Evolutionary conservation across 2,888 invertebrate genomes (phyloP).

Genomic region (Argyra leucocephala): DNA sequence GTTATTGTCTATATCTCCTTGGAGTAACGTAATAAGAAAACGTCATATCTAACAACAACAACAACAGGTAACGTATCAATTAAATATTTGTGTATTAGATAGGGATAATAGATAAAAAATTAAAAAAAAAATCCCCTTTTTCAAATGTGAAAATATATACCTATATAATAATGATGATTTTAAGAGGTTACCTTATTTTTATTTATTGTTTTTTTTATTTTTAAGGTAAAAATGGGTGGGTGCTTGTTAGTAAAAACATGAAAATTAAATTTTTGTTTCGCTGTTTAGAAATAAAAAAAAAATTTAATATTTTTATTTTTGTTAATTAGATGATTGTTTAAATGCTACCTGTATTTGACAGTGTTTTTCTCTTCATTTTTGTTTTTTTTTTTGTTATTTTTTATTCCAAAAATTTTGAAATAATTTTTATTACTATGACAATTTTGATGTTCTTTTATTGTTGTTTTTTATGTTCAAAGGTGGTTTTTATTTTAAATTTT

Average conservation of each 20-base stretch:
- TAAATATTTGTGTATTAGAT: not conserved
- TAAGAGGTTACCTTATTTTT: too few relatives aligned
- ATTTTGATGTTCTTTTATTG: not conserved
- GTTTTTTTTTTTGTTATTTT: not conserved
- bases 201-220: too few relatives aligned
- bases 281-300: not conserved
- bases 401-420: not conserved
- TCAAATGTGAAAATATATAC: not conserved
- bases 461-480: not conserved
- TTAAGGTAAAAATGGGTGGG: conserved; percentile 1
- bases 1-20: too few relatives aligned
- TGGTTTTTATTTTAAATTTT: not conserved
- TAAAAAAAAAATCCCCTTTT: not conserved
- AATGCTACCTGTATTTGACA: conserved; percentile 2
- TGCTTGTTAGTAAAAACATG: conserved; percentile 6
- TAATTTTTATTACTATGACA: too few relatives aligned
- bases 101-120: not conserved
- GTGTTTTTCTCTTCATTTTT: too few relatives aligned
- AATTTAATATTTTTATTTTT: not conserved
- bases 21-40: too few relatives aligned
- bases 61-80: not conserved
- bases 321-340: not conserved
- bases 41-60: too few relatives aligned
- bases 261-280: not conserved
- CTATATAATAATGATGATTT: too few relatives aligned